Percentiles rank a stretch among this genome's conserved stretches.
These are phyloP conservation scores for Acrobasis repandana DNA, from an alignment of 2,888 invertebrate species.

Conservation along the genomic window DNA sequence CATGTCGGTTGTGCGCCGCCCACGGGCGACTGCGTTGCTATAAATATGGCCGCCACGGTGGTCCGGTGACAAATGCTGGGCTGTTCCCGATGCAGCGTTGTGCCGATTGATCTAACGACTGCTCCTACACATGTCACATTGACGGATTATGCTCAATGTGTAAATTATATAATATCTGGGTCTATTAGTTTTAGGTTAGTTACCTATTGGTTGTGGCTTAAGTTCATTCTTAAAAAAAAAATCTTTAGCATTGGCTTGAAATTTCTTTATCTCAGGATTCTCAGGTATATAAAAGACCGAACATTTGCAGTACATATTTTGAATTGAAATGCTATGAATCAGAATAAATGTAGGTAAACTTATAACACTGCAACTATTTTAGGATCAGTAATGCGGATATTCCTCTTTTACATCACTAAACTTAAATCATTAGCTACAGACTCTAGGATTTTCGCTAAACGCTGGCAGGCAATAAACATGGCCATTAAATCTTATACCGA, in stretches of 20 bases:
- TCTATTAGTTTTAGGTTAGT: background rate
- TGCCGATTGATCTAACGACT: constrained; percentile 75
- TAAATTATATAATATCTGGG: background rate
- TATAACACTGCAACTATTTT: too few species aligned
- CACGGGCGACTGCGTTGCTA: constrained; percentile 67
- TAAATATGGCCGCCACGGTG: constrained; percentile 80
- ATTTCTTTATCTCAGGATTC: too few species aligned
- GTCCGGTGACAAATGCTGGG: constrained; percentile 80
- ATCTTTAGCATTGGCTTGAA: too few species aligned
- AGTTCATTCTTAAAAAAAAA: too few species aligned
- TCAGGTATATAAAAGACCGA: too few species aligned
- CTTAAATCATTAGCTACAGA: background rate
- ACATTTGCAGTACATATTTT: too few species aligned
- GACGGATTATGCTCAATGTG: constrained; percentile 10
- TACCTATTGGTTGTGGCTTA: too few species aligned
- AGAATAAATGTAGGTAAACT: too few species aligned
- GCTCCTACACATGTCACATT: constrained; percentile 33
- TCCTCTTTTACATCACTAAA: too few species aligned
- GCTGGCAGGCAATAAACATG: background rate
- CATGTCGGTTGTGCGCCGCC: constrained; percentile 48
- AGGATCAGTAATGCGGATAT: too few species aligned
- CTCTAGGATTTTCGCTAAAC: background rate
- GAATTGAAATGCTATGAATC: too few species aligned
- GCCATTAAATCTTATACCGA: background rate
- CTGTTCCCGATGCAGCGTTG: constrained; percentile 68